These are phyloP conservation scores for Pediacus dermestoides DNA, from an alignment of 2,888 invertebrate species.

Conservation along the genomic window DNA sequence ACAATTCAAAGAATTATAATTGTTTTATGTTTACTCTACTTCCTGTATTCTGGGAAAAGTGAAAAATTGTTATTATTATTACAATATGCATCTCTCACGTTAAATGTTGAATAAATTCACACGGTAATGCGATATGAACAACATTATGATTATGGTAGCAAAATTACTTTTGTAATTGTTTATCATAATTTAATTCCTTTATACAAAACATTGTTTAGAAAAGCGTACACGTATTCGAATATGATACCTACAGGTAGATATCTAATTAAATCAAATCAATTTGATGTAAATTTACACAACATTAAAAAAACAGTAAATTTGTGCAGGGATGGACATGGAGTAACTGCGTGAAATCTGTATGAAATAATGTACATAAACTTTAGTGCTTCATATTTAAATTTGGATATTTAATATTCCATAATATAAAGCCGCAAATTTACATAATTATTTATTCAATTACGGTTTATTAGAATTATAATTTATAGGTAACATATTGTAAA, in stretches of 20 bases:
- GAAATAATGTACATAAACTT: conserved; percentile 5
- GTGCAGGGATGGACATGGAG: too few relatives aligned
- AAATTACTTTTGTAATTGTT: conserved; percentile 1
- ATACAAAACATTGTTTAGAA: neutral
- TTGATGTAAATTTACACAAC: too few relatives aligned
- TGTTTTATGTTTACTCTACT: neutral
- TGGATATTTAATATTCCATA: conserved; percentile 15
- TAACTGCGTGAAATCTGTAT: conserved; percentile 8
- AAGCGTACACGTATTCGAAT: conserved; percentile 1
- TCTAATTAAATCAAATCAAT: too few relatives aligned
- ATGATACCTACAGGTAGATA: too few relatives aligned
- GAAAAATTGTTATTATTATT: neutral
- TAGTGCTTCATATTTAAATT: conserved; percentile 11
- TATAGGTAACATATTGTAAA: conserved; percentile 15
- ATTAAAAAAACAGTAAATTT: too few relatives aligned
- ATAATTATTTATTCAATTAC: conserved; percentile 19
- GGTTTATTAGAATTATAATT: conserved; percentile 17
- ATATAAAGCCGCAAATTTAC: conserved; percentile 13
- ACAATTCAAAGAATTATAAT: neutral
- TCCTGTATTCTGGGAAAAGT: neutral
- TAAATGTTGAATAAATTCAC: neutral
- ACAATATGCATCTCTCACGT: neutral
- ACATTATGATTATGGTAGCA: neutral
- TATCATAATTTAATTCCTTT: neutral
- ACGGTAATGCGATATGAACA: neutral